These are phyloP conservation scores for Onychostruthus taczanowskii DNA, from an alignment of 2,113 vertebrate genomes.

Conservation along the genomic window DNA sequence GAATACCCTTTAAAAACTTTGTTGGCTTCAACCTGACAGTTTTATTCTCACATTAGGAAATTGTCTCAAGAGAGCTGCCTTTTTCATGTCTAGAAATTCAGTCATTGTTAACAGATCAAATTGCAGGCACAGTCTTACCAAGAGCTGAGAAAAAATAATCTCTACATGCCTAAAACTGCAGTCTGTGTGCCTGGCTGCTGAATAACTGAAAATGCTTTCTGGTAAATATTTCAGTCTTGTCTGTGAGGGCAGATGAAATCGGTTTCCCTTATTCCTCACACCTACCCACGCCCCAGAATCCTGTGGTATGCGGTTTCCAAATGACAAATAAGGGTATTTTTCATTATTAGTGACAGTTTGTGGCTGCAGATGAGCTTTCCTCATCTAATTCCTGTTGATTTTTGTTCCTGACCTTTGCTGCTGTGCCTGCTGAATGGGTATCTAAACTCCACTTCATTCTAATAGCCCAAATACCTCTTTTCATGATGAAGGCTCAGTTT, in stretches of 20 bases:
- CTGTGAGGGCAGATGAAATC: not conserved
- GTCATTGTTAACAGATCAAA: conserved; percentile 1
- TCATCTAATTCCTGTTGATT: not conserved
- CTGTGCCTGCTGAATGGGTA: not conserved
- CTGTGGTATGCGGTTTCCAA: not conserved
- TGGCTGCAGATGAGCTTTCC: not conserved
- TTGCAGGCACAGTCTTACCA: not conserved
- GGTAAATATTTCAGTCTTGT: not conserved
- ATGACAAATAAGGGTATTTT: not conserved
- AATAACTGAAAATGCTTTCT: not conserved
- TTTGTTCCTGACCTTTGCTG: not conserved
- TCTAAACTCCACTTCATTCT: not conserved
- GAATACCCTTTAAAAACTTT: conserved; percentile 10
- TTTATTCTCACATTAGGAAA: conserved; percentile 18
- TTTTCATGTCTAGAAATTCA: not conserved
- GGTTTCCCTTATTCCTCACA: not conserved
- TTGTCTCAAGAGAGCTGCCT: not conserved
- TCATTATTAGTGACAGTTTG: not conserved
- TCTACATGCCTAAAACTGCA: not conserved
- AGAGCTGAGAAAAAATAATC: not conserved
- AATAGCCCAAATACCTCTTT: not conserved
- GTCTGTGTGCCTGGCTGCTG: not conserved
- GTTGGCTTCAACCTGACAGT: not conserved
- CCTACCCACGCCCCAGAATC: accelerated
- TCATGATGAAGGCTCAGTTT: not conserved